Conservation (phyloP, 2,113 vertebrate genomes). For the Mormyrus iriodes region DNA sequence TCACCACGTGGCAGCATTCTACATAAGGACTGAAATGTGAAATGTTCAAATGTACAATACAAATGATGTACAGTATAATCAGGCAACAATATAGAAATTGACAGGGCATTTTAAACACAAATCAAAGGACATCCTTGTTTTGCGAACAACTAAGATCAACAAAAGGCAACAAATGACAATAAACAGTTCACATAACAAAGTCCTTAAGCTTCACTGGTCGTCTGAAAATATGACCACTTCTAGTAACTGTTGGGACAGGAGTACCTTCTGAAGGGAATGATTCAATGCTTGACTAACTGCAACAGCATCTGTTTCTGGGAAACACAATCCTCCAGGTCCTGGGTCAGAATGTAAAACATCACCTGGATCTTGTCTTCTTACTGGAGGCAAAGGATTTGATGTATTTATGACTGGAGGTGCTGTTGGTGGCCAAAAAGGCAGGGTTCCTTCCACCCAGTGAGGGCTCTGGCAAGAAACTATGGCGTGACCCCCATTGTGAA, state of each 20-base stretch:
- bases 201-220: not conserved
- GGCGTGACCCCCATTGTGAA: too few species aligned
- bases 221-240: not conserved
- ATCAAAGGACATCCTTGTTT: not conserved
- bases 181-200: not conserved
- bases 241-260: too few species aligned
- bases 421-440: too few species aligned
- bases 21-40: too few species aligned
- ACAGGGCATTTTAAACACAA: not conserved
- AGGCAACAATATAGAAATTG: not conserved
- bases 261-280: not conserved
- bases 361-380: not conserved
- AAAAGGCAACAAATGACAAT: not conserved
- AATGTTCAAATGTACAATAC: not conserved
- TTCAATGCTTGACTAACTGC: too few species aligned
- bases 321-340: not conserved
- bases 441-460: too few species aligned
- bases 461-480: too few species aligned
- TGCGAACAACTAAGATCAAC: not conserved
- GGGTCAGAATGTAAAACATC: too few species aligned
- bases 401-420: not conserved
- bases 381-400: not conserved
- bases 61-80: not conserved
- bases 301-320: not conserved
- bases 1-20: too few species aligned